These are phyloP conservation scores for Motacilla alba DNA, from an alignment of 2,113 vertebrate genomes.

Conservation along the genomic window DNA sequence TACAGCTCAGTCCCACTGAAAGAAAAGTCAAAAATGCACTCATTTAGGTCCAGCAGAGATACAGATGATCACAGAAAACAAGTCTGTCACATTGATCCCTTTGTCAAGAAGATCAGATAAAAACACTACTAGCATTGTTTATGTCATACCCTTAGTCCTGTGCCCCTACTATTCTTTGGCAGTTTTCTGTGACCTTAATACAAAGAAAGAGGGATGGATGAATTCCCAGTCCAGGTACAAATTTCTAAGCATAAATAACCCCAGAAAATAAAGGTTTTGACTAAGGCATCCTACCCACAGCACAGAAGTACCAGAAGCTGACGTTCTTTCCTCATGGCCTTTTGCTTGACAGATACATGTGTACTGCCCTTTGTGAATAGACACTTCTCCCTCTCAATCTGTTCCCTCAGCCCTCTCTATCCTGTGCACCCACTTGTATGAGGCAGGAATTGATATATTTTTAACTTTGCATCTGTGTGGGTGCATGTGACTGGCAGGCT, in stretches of 20 bases:
- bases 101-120: background rate
- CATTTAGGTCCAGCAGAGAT: background rate
- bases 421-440: slow-evolving; percentile 37
- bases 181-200: background rate
- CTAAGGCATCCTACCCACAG: background rate
- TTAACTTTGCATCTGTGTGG: slow-evolving; percentile 64
- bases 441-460: slow-evolving; percentile 57
- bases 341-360: slow-evolving; percentile 44
- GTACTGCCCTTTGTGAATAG: slow-evolving; percentile 40
- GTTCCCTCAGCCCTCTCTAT: slow-evolving; percentile 35
- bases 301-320: background rate
- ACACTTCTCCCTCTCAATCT: slow-evolving; percentile 45
- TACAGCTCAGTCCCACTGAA: background rate
- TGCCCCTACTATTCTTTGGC: background rate
- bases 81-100: background rate
- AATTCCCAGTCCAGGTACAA: background rate
- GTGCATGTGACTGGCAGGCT: slow-evolving; percentile 55
- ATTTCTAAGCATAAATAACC: background rate
- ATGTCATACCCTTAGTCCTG: background rate
- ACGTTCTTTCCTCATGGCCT: background rate
- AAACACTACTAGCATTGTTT: background rate
- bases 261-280: background rate
- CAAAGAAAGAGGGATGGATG: background rate
- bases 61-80: background rate
- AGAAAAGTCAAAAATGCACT: background rate